These are phyloP conservation scores for Lymantria dispar DNA, from an alignment of 2,888 invertebrate genomes.

Conservation along the genomic window DNA sequence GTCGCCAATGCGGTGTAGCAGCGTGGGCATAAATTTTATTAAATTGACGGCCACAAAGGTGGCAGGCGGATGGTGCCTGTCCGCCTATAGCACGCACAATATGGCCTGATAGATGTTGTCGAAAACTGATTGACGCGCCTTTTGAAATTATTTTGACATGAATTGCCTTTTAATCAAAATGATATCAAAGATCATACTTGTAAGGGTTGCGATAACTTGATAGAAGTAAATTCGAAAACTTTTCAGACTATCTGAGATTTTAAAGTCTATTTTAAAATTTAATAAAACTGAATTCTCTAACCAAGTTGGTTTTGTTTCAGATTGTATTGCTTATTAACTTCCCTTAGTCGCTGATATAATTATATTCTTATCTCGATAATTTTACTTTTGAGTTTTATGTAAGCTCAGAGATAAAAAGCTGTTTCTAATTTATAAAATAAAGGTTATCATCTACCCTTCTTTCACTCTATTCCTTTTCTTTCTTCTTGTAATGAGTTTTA, in stretches of 20 bases:
- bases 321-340: no score
- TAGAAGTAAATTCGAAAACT: constrained; percentile 56
- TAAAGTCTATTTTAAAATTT: constrained; percentile 3
- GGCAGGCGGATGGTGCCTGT: constrained; percentile 11
- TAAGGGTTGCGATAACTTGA: constrained; percentile 45
- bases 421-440: no score
- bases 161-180: constrained; percentile 69
- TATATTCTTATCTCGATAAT: no score
- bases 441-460: no score
- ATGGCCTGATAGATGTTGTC: constrained; percentile 51
- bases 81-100: constrained; percentile 31
- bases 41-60: constrained; percentile 43
- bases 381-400: no score
- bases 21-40: constrained; percentile 42
- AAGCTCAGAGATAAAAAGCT: no score
- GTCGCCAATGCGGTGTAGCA: constrained; percentile 22
- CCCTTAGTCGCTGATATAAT: no score
- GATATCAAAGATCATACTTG: constrained; percentile 62
- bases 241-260: constrained; percentile 48
- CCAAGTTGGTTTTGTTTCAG: no score
- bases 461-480: no score
- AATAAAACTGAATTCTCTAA: neutral
- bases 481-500: no score
- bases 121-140: constrained; percentile 63
- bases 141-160: constrained; percentile 59